Base-by-base conservation (phyloP, 2,113 vertebrate genomes). In the Hipposideros armiger region DNA sequence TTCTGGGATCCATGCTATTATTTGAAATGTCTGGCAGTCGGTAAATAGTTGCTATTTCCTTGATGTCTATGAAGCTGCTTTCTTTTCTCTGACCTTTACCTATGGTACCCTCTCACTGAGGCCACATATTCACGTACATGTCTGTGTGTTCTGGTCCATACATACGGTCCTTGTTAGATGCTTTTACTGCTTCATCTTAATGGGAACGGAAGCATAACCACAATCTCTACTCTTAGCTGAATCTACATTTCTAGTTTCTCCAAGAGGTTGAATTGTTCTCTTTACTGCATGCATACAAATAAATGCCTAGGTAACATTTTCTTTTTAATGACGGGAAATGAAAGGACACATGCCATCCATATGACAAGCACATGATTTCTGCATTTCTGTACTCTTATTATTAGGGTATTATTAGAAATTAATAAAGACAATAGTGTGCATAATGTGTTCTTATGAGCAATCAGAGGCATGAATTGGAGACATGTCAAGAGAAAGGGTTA, bases 21-120 rank as follows among this genome's bases (percentile, higher is more conserved):
- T 96, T 97, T 94, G 70, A 95, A 96, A 96, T 66, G 74, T 88
- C 96, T 97, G 93, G 84, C 77, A 90, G 60, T 87, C 67, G 0
- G 90, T 90, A 91, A 85, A 74, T 47, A 95, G 62, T 95, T 85
- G 42, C 81, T 74, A 52, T 97, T 95, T 96, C 94, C 96, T 95
- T 97, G 95, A 94, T 83, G 94, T 90, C 92, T 94, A 81, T 90
- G 87, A 95, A 96, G 67, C 36, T 84, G 56, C 74, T 96, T 96
- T 56, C 94, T 94, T 97, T 96, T 69, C 84, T 72, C 58, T 96
- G 76, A 96, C 94, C 96, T 54, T 87, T 67, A 94, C 94, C 95
- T 97, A 52, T 26, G 70, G 32, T 36, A 11, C 70, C 66, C 58
- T 91, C 80, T 76, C 3, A 0, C 32, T 2, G 28, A 67, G 66